These are phyloP conservation scores for Ascaphus truei DNA, from an alignment of 2,113 vertebrate genomes.

Conservation along the genomic window DNA sequence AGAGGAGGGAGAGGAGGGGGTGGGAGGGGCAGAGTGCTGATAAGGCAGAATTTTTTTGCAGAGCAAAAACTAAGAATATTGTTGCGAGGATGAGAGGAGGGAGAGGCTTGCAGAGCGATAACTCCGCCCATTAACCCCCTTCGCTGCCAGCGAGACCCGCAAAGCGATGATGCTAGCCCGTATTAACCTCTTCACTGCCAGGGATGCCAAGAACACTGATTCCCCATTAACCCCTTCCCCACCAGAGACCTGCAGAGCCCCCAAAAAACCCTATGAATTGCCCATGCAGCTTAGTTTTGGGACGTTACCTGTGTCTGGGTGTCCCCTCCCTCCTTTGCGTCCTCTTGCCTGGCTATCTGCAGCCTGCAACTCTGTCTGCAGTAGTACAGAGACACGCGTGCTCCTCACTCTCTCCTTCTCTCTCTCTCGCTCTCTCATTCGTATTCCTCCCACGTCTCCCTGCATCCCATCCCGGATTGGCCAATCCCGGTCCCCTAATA, in stretches of 20 bases:
- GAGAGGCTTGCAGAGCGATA: background rate
- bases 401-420: background rate
- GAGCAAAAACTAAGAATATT: background rate
- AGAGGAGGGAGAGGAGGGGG: background rate
- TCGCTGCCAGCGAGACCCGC: background rate
- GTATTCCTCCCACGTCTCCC: conserved; percentile 18
- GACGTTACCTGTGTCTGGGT: conserved; percentile 13
- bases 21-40: background rate
- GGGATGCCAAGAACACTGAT: background rate
- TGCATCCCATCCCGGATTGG: conserved; percentile 26
- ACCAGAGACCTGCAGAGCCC: background rate
- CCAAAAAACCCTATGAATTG: background rate
- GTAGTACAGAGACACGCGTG: conserved; percentile 28
- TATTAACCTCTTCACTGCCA: background rate
- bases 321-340: background rate
- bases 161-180: background rate
- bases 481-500: background rate
- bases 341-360: conserved; percentile 18
- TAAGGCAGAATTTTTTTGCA: conserved; percentile 17
- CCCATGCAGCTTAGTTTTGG: background rate
- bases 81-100: background rate
- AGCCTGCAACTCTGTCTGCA: conserved; percentile 36
- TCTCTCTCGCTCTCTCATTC: conserved; percentile 1
- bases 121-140: background rate
- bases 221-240: background rate